These are phyloP conservation scores for Teinopalpus imperialis DNA, from an alignment of 2,888 invertebrate species.

Conservation along the genomic window DNA sequence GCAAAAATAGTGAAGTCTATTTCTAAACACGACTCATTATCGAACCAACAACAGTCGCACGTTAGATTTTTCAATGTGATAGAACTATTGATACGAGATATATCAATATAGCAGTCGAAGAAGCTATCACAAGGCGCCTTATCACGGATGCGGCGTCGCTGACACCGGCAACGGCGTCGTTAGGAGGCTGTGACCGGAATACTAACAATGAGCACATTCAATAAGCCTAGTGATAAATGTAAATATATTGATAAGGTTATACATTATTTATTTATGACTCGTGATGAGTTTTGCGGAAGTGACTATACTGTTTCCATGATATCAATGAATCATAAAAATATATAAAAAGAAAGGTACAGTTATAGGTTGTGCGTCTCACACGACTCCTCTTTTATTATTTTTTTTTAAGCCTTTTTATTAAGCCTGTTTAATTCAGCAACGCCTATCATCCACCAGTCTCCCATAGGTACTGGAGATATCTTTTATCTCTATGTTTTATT, in stretches of 20 bases:
- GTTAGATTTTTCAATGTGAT: conserved; percentile 31
- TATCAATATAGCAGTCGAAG: conserved; percentile 43
- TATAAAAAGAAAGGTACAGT: no score
- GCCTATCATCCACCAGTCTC: no score
- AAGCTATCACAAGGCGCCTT: conserved; percentile 43
- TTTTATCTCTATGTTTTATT: no score
- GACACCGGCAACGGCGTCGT: conserved; percentile 43
- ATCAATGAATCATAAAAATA: no score
- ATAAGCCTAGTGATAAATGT: conserved; percentile 23
- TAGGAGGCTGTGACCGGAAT: conserved; percentile 33
- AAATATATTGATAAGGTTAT: neutral
- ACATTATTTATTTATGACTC: conserved; percentile 6
- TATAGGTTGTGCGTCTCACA: no score
- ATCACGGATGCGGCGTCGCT: conserved; percentile 39
- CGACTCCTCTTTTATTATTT: no score
- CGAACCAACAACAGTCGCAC: conserved; percentile 15
- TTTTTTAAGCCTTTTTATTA: no score
- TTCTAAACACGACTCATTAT: conserved; percentile 6
- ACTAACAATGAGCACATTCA: conserved; percentile 31
- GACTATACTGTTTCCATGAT: no score
- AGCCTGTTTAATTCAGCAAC: no score
- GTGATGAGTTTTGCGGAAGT: conserved; percentile 1
- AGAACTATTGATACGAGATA: conserved; percentile 40
- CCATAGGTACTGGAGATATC: no score
- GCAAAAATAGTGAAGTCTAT: conserved; percentile 9